Evolutionary conservation across 2,113 vertebrate species (phyloP), one percentile per base, ranked within the genome.

Genomic region (Dendrocopos noguchii): DNA sequence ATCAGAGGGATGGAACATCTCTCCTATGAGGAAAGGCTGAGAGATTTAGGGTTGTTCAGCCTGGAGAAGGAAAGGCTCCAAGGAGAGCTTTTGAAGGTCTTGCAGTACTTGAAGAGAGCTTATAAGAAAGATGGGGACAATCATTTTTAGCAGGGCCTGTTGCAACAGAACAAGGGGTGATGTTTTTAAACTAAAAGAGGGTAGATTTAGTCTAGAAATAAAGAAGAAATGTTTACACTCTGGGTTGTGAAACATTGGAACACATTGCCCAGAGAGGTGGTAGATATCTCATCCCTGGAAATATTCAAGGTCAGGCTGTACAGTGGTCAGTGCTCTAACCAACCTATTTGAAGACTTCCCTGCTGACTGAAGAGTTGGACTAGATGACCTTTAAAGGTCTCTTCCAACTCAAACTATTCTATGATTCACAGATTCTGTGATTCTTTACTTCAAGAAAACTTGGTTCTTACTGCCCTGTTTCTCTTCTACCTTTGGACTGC

Each of bases 321-420:
- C 0, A 0, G 44, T 9, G 4, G 16, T 87, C 60, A 0, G 44
- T 9, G 4, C 19, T 82, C 60, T 66, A 31, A 67, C 31, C 5
- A 74, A 74, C 15, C 5, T 34, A 33, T 22, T 13, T 29, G 36
- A 70, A 75, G 27, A 39, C 59, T 7, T 24, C 24, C 24, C 14
- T 70, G 13, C 14, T 59, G 5, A 16, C 12, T 53, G 14, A 52
- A 65, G 31, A 8, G 13, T 10, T 47, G 11, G 57, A 33, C 17
- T n/a, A 60, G 8, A 20, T 55, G 42, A 27, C 13, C 12, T 24
- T 64, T 80, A 53, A 60, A 57, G 3, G 12, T 60, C n/a, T 12
- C 8, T 80, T 75, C 20, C 21, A 65, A 65, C 5, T 4, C 36
- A 60, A 57, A 65, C 8, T 24, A 24, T 76, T 47, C 17, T 53